Evolutionary conservation across 2,113 vertebrate genomes (phyloP).

Genomic region (Aphyosemion australe): DNA sequence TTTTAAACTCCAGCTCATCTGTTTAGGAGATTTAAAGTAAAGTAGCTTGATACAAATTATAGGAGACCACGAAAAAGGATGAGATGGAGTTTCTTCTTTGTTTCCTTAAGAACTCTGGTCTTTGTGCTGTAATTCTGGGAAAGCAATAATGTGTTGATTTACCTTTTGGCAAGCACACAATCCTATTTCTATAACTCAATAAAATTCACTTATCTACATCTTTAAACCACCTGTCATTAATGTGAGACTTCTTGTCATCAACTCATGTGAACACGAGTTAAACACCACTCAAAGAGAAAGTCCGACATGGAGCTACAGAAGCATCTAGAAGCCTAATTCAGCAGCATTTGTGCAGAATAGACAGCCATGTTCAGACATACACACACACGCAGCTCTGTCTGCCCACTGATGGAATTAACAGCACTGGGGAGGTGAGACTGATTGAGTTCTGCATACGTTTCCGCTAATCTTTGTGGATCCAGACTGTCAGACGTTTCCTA

Average conservation of each 20-base stretch:
- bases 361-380: constrained; percentile 33
- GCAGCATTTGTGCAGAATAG: constrained; percentile 42
- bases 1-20: too few species aligned
- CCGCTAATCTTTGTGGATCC: constrained; percentile 36
- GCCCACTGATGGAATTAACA: constrained; percentile 58
- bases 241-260: constrained; percentile 10
- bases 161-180: constrained; percentile 10
- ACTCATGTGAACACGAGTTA: constrained; percentile 32
- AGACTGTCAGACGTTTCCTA: constrained; percentile 53
- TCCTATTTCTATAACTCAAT: constrained; percentile 1
- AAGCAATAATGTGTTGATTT: background rate
- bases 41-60: constrained; percentile 11
- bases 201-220: constrained; percentile 17
- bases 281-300: constrained; percentile 29
- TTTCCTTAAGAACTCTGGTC: too few species aligned
- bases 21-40: too few species aligned
- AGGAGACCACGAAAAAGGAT: constrained; percentile 16
- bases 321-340: constrained; percentile 35
- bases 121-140: background rate
- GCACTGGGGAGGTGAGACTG: constrained; percentile 41
- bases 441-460: constrained; percentile 44
- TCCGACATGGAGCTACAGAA: constrained; percentile 48
- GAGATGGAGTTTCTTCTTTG: background rate
- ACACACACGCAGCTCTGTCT: constrained; percentile 16
- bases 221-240: constrained; percentile 39